Evolutionary conservation across 1,140 invertebrate genomes (phyloP), one percentile per base, ranked within the genome.

Genomic region (Arctopsyche grandis): DNA sequence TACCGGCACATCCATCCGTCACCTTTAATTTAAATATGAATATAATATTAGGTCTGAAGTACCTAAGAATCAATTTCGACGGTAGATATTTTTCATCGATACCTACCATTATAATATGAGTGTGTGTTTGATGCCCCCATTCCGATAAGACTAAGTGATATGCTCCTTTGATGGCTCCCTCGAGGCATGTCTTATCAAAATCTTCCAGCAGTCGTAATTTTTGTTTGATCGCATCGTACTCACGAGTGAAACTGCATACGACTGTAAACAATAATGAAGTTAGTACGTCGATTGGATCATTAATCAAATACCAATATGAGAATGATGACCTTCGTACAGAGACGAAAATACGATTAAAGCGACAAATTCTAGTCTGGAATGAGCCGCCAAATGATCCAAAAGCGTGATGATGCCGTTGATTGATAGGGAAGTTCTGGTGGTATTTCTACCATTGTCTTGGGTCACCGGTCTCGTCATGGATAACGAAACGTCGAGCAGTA

Each of bases 321-420:
- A 52, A 52, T 52, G 10, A 38, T 26, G 84, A 89, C 88, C 84
- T 85, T 97, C 94, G 85, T 92, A 94, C 0, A 91, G 84, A 10
- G 94, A 95, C 3, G 95, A 96, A 85, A 95, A 98, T 0, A 93
- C 89, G 0, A 98, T 94, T 87, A 98, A 86, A n/a, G 96, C 91
- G 9, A 96, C 93, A 89, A 97, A 97, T 88, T 99, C 97, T 69
- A 98, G 85, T 89, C 95, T 97, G 10, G 93, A 94, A 85, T 96
- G 93, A 0, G 89, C 84, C 83, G 92, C 90, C 73, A 98, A 89
- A 86, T 96, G 94, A 88, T 98, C 95, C 43, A 98, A 87, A 79
- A 98, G 90, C 56, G 92, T 90, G 85, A 94, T 95, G 76, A 98
- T 93, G 58, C 96, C 97, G 77, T 94, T 91, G 46, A 94, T 86